Evolutionary conservation across 2,113 vertebrate species (phyloP).

Genomic region (Laticauda laticaudata): DNA sequence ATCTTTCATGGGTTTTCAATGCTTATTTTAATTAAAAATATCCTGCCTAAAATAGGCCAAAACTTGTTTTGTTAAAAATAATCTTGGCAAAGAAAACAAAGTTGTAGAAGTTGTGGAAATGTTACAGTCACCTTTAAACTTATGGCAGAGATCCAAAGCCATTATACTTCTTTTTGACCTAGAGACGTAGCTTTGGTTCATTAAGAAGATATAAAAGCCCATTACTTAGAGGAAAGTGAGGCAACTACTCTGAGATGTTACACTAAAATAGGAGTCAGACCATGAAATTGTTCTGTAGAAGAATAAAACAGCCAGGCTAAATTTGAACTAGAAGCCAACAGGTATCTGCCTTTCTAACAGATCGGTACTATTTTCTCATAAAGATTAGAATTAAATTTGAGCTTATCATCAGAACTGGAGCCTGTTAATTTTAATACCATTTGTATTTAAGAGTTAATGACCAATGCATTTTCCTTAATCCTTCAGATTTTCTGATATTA

Average conservation of each 20-base stretch:
- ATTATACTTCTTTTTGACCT: constrained; percentile 39
- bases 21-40: constrained; percentile 45
- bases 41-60: constrained; percentile 38
- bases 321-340: neutral
- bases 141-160: neutral
- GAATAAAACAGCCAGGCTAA: neutral
- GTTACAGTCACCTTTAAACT: constrained; percentile 55
- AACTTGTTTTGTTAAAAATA: constrained; percentile 9
- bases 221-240: neutral
- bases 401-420: neutral
- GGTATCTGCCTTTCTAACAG: neutral
- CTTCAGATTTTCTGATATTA: neutral
- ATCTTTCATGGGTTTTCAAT: constrained; percentile 16
- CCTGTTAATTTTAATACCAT: neutral
- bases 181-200: constrained; percentile 30
- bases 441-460: neutral
- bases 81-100: constrained; percentile 24
- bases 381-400: neutral
- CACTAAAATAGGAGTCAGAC: neutral
- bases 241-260: neutral
- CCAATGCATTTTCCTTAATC: neutral
- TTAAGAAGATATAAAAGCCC: constrained; percentile 27
- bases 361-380: neutral
- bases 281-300: neutral
- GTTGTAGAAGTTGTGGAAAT: constrained; percentile 30